Evolutionary conservation across 53 echinoderm and acorn worm species (phyloP), one percentile per base, ranked within the genome.

Genomic region (Patiria pectinifera): DNA sequence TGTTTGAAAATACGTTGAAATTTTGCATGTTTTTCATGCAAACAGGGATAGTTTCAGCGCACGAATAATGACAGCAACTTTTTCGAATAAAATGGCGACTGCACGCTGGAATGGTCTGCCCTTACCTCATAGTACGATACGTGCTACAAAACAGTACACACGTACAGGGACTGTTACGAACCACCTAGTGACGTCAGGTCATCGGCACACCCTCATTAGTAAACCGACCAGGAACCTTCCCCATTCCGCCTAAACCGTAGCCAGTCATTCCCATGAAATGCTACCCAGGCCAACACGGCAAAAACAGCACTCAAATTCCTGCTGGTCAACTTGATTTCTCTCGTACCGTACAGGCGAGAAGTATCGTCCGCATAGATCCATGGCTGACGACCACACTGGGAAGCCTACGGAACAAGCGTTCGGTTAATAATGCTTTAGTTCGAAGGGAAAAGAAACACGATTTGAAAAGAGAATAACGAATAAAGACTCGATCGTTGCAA

Each of bases 401-500:
- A 75, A 58, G 76, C 87, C 82, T 25, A 75, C 21, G 76, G 59
- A 87, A 87, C 87, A 26, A 87, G 75, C 59, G 75, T 12, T 61
- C 62, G 78, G 79, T 78, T 76, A 53, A 89, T 89, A 89, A 89
- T 78, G 79, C 78, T 89, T 19, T 85, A 45, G 85, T 85, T 85
- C 45, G 77, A 62, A 61, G 47, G 75, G 62, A 89, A 89, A 78
- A 89, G 89, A 89, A 78, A 89, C 89, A 89, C 89, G 45, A 79
- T 78, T 78, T 89, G 89, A 89, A 89, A 89, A 89, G 89, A 78
- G 89, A 89, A 89, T 89, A 89, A 89, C 60, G 89, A 49, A 89
- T 89, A 89, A 89, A 89, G 89, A 89, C 89, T 49, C 78, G 79
- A 89, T 89, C 89, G 89, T 89, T 89, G 89, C 66, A 72, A 78